Evolutionary conservation across 2,888 invertebrate genomes (phyloP).

Genomic region (Phaedon cochleariae): DNA sequence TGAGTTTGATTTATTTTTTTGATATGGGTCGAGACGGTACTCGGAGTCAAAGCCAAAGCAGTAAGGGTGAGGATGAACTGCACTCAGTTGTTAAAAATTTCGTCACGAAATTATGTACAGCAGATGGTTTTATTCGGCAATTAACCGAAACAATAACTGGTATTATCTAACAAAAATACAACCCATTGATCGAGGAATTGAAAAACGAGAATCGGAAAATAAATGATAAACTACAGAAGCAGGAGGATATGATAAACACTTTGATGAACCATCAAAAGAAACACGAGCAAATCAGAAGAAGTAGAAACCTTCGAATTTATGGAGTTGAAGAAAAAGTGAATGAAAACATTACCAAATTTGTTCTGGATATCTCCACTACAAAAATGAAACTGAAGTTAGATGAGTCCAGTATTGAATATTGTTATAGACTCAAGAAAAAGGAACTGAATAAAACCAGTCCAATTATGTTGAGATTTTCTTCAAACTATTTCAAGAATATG

Average conservation of each 20-base stretch:
- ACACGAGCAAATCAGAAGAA: background rate
- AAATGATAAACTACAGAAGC: background rate
- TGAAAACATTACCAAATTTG: background rate
- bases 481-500: background rate
- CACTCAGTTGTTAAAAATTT: slow-evolving; percentile 11
- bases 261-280: too few relatives aligned
- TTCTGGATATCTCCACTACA: background rate
- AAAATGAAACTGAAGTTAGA: background rate
- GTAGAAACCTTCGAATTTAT: background rate
- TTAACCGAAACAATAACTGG: background rate
- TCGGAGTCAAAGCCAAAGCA: slow-evolving; percentile 12
- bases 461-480: background rate
- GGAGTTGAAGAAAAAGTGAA: background rate
- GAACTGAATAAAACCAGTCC: background rate
- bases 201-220: background rate
- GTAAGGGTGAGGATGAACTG: slow-evolving; percentile 6
- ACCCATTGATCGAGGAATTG: background rate
- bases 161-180: background rate
- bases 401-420: background rate
- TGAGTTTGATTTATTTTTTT: slow-evolving; percentile 2
- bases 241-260: too few relatives aligned
- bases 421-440: background rate
- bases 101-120: background rate
- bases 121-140: background rate
- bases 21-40: slow-evolving; percentile 7